phyloP scores from a whole-genome alignment of 1,140 invertebrate genomes.

The Drosophila lacteicornis region DNA sequence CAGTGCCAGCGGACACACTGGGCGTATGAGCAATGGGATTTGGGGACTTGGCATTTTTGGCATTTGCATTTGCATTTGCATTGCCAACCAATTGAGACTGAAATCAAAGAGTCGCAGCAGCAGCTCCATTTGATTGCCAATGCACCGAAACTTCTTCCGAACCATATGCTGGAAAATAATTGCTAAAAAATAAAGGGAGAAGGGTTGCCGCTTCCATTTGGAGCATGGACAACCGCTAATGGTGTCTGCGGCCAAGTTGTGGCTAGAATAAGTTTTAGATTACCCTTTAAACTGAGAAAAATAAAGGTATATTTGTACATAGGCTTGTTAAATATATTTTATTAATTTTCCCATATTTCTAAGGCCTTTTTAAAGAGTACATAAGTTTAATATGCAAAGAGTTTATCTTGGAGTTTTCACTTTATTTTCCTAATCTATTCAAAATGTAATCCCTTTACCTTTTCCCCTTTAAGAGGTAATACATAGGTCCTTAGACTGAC shows the following conservation, averaged over 20 bases:
- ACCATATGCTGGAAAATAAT: conserved; percentile 19
- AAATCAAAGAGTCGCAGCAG: conserved; percentile 28
- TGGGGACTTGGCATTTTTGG: conserved; percentile 2
- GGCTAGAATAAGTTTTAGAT: conserved; percentile 20
- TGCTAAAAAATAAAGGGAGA: background rate
- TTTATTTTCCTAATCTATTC: too few species aligned
- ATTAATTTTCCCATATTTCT: background rate
- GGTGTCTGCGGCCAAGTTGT: conserved; percentile 55
- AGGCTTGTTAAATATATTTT: background rate
- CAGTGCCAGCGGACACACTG: conserved; percentile 15
- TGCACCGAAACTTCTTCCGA: conserved; percentile 19
- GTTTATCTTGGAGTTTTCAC: too few species aligned
- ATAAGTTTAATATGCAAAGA: background rate
- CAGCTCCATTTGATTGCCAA: conserved; percentile 19
- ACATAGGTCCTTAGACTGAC: background rate
- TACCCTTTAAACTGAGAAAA: background rate
- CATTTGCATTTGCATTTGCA: conserved; percentile 45
- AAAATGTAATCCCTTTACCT: too few species aligned
- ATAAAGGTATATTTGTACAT: background rate
- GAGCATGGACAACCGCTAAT: conserved; percentile 64
- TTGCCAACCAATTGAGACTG: conserved; percentile 24
- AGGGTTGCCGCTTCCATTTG: conserved; percentile 9
- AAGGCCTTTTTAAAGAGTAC: background rate
- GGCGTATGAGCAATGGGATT: conserved; percentile 72
- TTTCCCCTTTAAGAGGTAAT: background rate